Conservation (phyloP, 2,888 invertebrate genomes). For the Hydriomena furcata region DNA sequence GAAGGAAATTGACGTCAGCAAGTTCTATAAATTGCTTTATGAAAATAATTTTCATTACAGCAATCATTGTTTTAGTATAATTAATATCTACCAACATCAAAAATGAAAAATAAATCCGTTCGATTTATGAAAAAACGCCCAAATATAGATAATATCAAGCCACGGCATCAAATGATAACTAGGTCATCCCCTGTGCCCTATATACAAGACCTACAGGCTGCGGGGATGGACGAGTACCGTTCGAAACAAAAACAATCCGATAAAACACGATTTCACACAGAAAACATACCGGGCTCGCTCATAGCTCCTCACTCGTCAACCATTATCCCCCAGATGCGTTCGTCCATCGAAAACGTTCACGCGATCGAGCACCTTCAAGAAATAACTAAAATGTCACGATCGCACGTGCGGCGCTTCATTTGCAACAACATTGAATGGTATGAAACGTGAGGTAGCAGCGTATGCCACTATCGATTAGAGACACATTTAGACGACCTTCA, state of each 20-base stretch:
- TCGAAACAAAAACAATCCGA: slow-evolving; percentile 1
- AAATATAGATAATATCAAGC: too few relatives aligned
- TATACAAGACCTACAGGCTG: not conserved
- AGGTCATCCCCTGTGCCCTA: not conserved
- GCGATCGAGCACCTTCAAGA: not conserved
- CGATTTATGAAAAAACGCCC: too few relatives aligned
- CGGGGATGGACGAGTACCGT: not conserved
- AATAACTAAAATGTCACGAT: slow-evolving; percentile 23
- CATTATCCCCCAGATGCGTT: slow-evolving; percentile 2
- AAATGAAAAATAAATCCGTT: too few relatives aligned
- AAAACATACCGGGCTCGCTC: slow-evolving; percentile 19
- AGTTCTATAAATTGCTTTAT: slow-evolving; percentile 1
- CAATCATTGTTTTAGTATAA: too few relatives aligned
- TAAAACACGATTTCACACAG: not conserved
- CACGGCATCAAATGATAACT: not conserved
- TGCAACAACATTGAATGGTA: slow-evolving; percentile 27
- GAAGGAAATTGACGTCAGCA: slow-evolving; percentile 11
- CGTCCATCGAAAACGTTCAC: slow-evolving; percentile 10
- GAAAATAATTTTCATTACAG: not conserved
- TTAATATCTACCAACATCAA: too few relatives aligned
- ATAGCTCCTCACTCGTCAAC: slow-evolving; percentile 14
- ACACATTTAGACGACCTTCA: slow-evolving; percentile 26
- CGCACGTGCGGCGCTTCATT: slow-evolving; percentile 24
- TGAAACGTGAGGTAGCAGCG: slow-evolving; percentile 22
- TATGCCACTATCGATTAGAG: slow-evolving; percentile 22